phyloP scores from a whole-genome alignment of 2,113 vertebrate genomes.

The Eulemur rufifrons region DNA sequence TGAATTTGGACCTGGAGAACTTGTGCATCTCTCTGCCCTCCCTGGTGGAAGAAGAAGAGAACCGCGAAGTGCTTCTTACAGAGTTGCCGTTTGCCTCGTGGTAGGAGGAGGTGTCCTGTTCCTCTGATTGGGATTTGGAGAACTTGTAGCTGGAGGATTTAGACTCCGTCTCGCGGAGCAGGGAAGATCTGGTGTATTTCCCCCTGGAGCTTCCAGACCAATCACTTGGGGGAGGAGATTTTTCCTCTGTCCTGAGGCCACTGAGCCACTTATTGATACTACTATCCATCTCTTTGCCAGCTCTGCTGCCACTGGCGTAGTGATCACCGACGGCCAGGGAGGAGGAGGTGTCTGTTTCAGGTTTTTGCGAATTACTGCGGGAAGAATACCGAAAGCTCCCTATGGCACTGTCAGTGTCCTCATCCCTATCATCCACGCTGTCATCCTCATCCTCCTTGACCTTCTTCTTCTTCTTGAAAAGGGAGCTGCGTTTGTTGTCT shows the following conservation, averaged over 20 bases:
- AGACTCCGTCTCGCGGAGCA: constrained; percentile 77
- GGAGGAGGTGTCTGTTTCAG: constrained; percentile 71
- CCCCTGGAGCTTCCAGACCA: constrained; percentile 80
- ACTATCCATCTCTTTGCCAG: constrained; percentile 76
- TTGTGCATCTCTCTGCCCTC: constrained; percentile 78
- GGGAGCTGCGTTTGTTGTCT: constrained; percentile 94
- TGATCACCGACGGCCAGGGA: constrained; percentile 76
- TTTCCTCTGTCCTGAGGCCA: constrained; percentile 87
- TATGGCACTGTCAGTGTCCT: constrained; percentile 69
- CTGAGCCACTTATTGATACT: constrained; percentile 90
- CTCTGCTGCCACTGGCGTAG: constrained; percentile 67
- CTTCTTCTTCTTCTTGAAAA: constrained; percentile 98
- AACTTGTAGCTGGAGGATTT: constrained; percentile 88
- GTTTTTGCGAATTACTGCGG: constrained; percentile 72
- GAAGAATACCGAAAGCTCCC: constrained; percentile 60
- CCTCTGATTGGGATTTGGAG: constrained; percentile 83
- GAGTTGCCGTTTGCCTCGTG: constrained; percentile 78
- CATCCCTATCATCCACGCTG: constrained; percentile 56
- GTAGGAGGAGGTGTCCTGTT: constrained; percentile 78
- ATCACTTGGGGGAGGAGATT: constrained; percentile 71
- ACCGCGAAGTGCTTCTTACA: constrained; percentile 80
- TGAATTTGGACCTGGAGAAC: constrained; percentile 81
- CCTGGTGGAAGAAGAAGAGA: constrained; percentile 81
- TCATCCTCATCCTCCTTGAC: constrained; percentile 85
- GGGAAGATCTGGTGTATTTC: constrained; percentile 81